Conservation (phyloP, 2,888 invertebrate species). For the Lepidocyrtinus sp. region DNA sequence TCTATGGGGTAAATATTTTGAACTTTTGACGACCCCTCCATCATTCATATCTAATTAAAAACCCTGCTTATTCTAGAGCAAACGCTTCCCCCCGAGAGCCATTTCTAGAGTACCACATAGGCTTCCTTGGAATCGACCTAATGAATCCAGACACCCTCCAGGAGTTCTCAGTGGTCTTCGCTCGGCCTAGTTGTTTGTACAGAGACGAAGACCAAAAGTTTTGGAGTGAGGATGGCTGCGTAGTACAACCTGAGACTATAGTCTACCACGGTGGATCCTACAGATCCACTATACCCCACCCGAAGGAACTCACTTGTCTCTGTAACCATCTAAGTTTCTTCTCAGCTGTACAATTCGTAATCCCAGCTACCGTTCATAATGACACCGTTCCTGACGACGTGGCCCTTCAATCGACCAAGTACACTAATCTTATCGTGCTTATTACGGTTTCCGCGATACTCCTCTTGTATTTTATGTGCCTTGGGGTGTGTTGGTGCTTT, state of each 20-base stretch:
- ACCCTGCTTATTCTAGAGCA: not conserved
- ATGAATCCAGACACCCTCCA: not conserved
- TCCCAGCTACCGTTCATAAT: conserved; percentile 44
- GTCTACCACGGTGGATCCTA: not conserved
- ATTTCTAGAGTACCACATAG: conserved; percentile 56
- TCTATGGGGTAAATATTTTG: not conserved
- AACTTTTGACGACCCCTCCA: not conserved
- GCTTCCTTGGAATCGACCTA: conserved; percentile 34
- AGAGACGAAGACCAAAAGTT: conserved; percentile 53
- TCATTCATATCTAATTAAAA: not conserved
- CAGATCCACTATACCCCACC: not conserved
- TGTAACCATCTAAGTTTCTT: conserved; percentile 64
- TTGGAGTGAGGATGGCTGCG: conserved; percentile 60
- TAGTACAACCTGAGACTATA: conserved; percentile 13
- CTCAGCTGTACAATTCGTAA: conserved; percentile 54
- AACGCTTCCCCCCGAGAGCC: conserved; percentile 29
- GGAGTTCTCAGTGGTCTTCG: conserved; percentile 30
- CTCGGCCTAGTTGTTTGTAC: conserved; percentile 49
- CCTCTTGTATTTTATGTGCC: conserved; percentile 43
- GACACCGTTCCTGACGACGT: not conserved
- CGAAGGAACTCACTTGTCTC: conserved; percentile 37
- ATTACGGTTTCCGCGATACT: conserved; percentile 52
- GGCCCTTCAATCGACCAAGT: conserved; percentile 38
- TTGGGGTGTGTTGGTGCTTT: conserved; percentile 41
- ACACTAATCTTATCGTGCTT: conserved; percentile 56